Conservation (phyloP, 2,113 vertebrate genomes). For the Ctenodactylus gundi region DNA sequence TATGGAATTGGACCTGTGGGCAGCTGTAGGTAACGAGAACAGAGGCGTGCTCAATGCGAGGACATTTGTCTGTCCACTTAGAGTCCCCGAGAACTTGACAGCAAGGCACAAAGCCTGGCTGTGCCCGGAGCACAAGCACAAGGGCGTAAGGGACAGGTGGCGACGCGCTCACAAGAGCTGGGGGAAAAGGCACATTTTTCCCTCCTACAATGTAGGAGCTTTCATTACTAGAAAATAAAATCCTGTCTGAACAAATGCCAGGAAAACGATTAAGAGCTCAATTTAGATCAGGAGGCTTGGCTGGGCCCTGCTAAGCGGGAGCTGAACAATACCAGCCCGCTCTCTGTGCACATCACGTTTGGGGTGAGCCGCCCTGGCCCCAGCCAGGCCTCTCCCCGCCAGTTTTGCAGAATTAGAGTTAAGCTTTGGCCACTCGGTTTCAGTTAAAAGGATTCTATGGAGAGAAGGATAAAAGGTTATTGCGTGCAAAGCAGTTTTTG, state of each 20-base stretch:
- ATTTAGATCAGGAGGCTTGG: constrained; percentile 48
- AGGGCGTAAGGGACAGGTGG: constrained; percentile 24
- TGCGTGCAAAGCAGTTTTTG: constrained; percentile 2
- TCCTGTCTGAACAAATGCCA: constrained; percentile 45
- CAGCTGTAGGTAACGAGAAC: background rate
- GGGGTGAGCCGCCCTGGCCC: constrained; percentile 28
- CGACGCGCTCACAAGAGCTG: constrained; percentile 37
- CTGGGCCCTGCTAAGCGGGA: constrained; percentile 19
- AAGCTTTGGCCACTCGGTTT: constrained; percentile 63
- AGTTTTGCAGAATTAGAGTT: constrained; percentile 58
- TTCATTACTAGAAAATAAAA: constrained; percentile 75
- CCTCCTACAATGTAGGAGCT: constrained; percentile 43
- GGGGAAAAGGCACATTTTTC: background rate
- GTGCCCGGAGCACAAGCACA: constrained; percentile 45
- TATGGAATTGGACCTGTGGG: background rate
- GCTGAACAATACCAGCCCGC: constrained; percentile 28
- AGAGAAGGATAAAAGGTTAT: constrained; percentile 62
- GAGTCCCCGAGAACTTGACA: constrained; percentile 40
- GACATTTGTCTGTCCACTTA: background rate
- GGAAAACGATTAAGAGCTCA: constrained; percentile 65
- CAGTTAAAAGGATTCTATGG: constrained; percentile 58
- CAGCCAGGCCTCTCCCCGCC: constrained; percentile 34
- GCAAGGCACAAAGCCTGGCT: constrained; percentile 56
- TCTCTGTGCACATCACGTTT: constrained; percentile 74
- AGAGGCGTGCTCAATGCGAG: background rate